Percentiles rank a stretch among this genome's conserved stretches.
These are phyloP conservation scores for Pseudorasbora parva DNA, from an alignment of 2,113 vertebrate genomes.

Conservation along the genomic window DNA sequence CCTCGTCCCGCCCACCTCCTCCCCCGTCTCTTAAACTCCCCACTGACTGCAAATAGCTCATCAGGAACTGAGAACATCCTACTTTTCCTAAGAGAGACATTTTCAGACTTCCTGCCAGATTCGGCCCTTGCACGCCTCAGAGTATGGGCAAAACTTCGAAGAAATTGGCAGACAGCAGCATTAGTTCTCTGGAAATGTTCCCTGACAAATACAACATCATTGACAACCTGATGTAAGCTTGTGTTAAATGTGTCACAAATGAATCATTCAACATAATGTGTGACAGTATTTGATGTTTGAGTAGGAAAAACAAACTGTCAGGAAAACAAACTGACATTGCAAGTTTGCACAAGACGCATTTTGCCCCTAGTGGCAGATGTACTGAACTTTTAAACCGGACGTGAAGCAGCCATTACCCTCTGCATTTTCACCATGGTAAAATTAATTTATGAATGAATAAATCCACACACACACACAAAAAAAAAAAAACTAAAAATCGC, in stretches of 20 bases:
- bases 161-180: not conserved
- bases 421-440: too few species aligned
- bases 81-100: constrained; percentile 29
- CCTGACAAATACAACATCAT: not conserved
- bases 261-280: not conserved
- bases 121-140: not conserved
- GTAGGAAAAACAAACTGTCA: not conserved
- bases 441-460: too few species aligned
- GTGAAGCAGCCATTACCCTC: too few species aligned
- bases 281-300: not conserved
- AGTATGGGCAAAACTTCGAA: not conserved
- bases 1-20: constrained; percentile 39
- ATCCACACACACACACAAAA: too few species aligned
- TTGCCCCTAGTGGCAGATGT: not conserved
- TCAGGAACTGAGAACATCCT: constrained; percentile 37
- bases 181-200: constrained; percentile 1
- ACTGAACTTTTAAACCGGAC: not conserved
- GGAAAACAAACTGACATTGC: too few species aligned
- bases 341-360: too few species aligned
- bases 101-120: not conserved
- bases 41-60: constrained; percentile 55
- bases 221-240: not conserved
- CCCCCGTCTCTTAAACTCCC: not conserved
- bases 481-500: too few species aligned
- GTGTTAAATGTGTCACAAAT: not conserved